These are phyloP conservation scores for Pelmatolapia mariae DNA, from an alignment of 2,113 vertebrate species.

Conservation along the genomic window DNA sequence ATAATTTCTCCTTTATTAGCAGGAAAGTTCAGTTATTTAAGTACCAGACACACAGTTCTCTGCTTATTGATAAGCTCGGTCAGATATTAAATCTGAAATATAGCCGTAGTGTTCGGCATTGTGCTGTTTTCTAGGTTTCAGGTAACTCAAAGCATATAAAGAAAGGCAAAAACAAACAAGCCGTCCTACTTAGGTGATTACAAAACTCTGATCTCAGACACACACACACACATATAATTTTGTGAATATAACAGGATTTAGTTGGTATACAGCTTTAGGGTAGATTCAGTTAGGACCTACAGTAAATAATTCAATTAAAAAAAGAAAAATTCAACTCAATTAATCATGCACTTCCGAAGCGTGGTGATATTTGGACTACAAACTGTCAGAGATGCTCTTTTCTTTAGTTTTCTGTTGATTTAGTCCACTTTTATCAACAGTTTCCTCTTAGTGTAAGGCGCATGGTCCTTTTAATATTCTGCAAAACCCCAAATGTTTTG, in stretches of 20 bases:
- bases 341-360: background rate
- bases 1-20: background rate
- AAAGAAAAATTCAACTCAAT: background rate
- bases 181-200: background rate
- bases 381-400: constrained; percentile 15
- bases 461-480: background rate
- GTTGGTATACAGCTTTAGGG: background rate
- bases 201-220: background rate
- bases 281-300: background rate
- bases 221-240: background rate
- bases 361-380: constrained; percentile 25
- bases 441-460: background rate
- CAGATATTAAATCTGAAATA: background rate
- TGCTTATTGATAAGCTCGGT: background rate
- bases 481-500: constrained; percentile 18
- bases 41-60: background rate
- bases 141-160: background rate
- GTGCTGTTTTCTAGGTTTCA: background rate
- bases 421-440: background rate
- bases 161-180: background rate
- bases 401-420: background rate
- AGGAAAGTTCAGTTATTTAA: background rate
- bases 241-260: background rate
- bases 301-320: constrained; percentile 4
- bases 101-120: background rate